Base-by-base conservation (phyloP, 2,797 vertebrate species). In the Pipistrellus nathusii region DNA sequence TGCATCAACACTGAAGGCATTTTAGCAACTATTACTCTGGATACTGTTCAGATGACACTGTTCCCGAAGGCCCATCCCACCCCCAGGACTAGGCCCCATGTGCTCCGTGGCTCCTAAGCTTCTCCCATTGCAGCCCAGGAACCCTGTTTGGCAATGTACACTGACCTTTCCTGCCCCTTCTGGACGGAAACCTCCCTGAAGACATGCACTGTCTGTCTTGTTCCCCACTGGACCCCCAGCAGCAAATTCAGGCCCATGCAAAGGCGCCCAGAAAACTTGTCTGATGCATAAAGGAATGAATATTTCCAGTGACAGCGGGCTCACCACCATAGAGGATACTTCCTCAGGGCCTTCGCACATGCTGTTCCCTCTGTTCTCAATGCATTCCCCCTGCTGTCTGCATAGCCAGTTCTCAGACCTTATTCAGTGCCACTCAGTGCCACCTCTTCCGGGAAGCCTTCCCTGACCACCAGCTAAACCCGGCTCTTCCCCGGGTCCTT, bases 61-160 rank as follows among this genome's bases (percentile, higher is more conserved):
- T n/a, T 69, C 18, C 25, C 18, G 32, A 17, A 13, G 48, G 6
- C 6, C 18, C 27, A 2, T 20, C 11, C 25, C 41, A 1, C 6
- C 25, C 21, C n/a, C 6, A 0, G 2, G 12, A 38, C 10, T 10
- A 25, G 38, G 73, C 13, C 38, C 13, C 1, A 0, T 1, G 18
- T 46, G n/a, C 41, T 51, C 25, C 14, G 1, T 27, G 48, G 25
- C 8, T 55, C 38, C 62, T 4, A 13, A 25, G 64, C 20, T 51
- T 48, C 48, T 27, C 8, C 6, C 4, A 7, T 1, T 0, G 1
- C 15, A 59, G 71, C 32, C 17, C 23, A 12, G 27, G 25, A 38
- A 3, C 12, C 15, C 51, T 5, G 21, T 9, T 15, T 55, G 62
- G 59, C 44, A 1, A 44, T 0, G 5, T 1, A 11, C 13, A 23